Conservation (phyloP, 2,797 vertebrate genomes). For the Helarctos malayanus region DNA sequence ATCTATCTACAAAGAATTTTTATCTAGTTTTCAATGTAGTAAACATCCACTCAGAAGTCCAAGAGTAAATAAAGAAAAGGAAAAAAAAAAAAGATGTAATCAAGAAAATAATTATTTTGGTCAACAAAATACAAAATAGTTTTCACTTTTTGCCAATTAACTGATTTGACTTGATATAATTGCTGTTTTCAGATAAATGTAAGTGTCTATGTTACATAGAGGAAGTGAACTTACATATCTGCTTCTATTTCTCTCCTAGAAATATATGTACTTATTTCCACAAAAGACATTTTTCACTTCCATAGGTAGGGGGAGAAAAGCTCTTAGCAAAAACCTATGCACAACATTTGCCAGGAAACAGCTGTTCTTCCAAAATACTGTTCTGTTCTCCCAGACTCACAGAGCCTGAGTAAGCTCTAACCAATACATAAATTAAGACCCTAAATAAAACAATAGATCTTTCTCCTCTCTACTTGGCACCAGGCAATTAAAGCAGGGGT, state of each 20-base stretch:
- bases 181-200: not conserved
- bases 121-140: not conserved
- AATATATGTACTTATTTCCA: slow-evolving; percentile 39
- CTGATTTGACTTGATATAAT: slow-evolving; percentile 21
- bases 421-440: accelerated
- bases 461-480: not conserved
- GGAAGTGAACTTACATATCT: not conserved
- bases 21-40: not conserved
- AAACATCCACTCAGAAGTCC: slow-evolving; percentile 5
- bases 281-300: slow-evolving; percentile 44
- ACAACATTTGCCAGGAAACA: slow-evolving; percentile 29
- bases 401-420: not conserved
- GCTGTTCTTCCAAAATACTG: not conserved
- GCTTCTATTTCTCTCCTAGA: slow-evolving; percentile 36
- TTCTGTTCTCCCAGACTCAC: not conserved
- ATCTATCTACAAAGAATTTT: slow-evolving; percentile 23
- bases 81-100: not conserved
- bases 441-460: not conserved
- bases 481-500: not conserved
- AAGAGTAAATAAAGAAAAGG: not conserved
- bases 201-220: not conserved
- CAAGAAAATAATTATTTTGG: not conserved
- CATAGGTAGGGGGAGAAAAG: not conserved
- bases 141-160: not conserved
- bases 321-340: not conserved